Base-by-base conservation (phyloP, 1,140 invertebrate species). In the Diorhabda elongata region DNA sequence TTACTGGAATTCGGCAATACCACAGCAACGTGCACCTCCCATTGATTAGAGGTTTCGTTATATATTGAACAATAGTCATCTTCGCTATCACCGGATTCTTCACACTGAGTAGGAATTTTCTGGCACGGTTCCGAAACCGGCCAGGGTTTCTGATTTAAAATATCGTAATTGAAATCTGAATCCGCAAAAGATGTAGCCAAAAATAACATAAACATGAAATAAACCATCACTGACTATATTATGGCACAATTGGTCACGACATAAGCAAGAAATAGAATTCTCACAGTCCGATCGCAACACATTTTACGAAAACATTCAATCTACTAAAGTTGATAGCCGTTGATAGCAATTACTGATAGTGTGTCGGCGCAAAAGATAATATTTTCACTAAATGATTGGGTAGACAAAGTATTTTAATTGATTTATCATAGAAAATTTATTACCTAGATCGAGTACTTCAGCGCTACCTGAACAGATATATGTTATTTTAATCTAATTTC, bases 341-440 rank as follows among this genome's bases (percentile, higher is more conserved):
- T 74, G 73, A 74, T 74, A 74, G 70, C 73, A 71, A 72, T 72
- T 74, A 74, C 70, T 74, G 73, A 74, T 72, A 74, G 67, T 70
- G 66, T 71, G 60, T 64, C 67, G 66, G 57, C 52, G 45, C 57
- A 45, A 65, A 67, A 67, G 65, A 67, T 67, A 60, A 67, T 67
- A 60, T 67, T 59, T 60, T 43, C 42, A 45, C 58, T 58, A 61
- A 42, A 67, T 59, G 65, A 67, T 58, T 67, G 41, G 63, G 56
- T 56, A 64, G 44, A 64, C 63, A 64, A 64, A 26, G 26, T 64
- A 11, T 64, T 64, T 64, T 63, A 63, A 64, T 64, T 64, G 63
- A 64, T 64, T 64, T 64, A 45, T 64, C 47, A 63, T n/a, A 63
- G 60, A 63, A 63, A 63, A 63, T 63, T 6, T 52, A 52, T 52